A percentile compares a stretch with the other conserved stretches of the same genome.
Evolutionary conservation across 1,140 invertebrate species (phyloP).

Genomic region (Diorhabda carinulata): DNA sequence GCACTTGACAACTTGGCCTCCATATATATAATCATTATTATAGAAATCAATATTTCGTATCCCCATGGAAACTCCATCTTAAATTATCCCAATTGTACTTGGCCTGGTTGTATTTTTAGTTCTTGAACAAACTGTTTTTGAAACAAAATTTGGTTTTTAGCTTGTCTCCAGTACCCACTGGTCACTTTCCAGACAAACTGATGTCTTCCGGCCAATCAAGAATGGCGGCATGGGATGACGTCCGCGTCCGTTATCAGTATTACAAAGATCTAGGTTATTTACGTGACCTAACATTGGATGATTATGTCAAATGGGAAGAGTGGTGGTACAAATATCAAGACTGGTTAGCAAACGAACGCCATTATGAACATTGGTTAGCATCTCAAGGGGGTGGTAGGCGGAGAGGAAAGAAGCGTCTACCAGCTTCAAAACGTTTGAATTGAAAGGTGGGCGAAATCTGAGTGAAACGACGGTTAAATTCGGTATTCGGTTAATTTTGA

Average conservation of each 20-base stretch:
- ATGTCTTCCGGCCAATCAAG: constrained; percentile 65
- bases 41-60: too few species aligned
- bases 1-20: too few species aligned
- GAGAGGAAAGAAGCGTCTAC: constrained; percentile 47
- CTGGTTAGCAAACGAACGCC: constrained; percentile 80
- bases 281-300: constrained; percentile 69
- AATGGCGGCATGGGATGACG: constrained; percentile 78
- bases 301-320: constrained; percentile 89
- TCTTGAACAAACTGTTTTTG: too few species aligned
- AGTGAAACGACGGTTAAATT: background rate
- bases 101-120: too few species aligned
- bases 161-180: constrained; percentile 65
- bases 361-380: constrained; percentile 70
- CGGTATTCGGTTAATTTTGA: too few species aligned
- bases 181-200: constrained; percentile 72
- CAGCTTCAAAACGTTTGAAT: constrained; percentile 31
- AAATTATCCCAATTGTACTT: too few species aligned
- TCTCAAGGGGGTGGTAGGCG: constrained; percentile 30
- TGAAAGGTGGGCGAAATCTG: background rate
- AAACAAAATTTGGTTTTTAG: constrained; percentile 30
- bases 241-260: constrained; percentile 77
- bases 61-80: too few species aligned
- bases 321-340: constrained; percentile 93
- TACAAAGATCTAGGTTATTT: constrained; percentile 83
- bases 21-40: too few species aligned